phyloP scores from a whole-genome alignment of 2,888 invertebrate genomes.

The Phymatocera aterrima region DNA sequence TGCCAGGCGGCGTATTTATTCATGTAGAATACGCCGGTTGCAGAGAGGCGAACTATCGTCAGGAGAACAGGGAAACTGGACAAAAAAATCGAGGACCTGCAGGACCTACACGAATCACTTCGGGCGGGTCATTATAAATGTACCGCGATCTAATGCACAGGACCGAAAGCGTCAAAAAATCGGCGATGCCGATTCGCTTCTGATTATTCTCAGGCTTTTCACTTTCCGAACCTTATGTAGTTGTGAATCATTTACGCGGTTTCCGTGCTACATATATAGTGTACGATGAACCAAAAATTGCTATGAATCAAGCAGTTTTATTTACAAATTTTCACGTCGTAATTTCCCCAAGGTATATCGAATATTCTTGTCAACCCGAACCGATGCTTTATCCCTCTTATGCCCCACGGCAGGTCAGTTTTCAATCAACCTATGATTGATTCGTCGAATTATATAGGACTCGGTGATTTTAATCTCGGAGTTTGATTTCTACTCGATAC shows the following conservation, averaged over 20 bases:
- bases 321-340: not conserved
- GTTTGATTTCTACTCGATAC: not conserved
- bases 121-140: too few relatives aligned
- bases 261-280: too few relatives aligned
- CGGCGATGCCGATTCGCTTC: too few relatives aligned
- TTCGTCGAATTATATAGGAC: not conserved
- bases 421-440: constrained; percentile 1
- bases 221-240: too few relatives aligned
- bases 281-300: too few relatives aligned
- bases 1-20: not conserved
- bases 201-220: too few relatives aligned
- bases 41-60: constrained; percentile 11
- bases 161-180: not conserved
- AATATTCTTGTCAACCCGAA: not conserved
- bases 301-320: too few relatives aligned
- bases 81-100: not conserved
- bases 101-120: not conserved
- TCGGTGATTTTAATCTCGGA: not conserved
- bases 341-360: not conserved
- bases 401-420: not conserved
- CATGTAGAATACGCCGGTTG: not conserved
- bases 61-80: not conserved
- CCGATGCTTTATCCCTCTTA: not conserved
- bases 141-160: not conserved
- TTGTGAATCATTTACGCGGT: too few relatives aligned